Conservation (phyloP, 2,797 vertebrate species). For the Bradypodion ventrale region DNA sequence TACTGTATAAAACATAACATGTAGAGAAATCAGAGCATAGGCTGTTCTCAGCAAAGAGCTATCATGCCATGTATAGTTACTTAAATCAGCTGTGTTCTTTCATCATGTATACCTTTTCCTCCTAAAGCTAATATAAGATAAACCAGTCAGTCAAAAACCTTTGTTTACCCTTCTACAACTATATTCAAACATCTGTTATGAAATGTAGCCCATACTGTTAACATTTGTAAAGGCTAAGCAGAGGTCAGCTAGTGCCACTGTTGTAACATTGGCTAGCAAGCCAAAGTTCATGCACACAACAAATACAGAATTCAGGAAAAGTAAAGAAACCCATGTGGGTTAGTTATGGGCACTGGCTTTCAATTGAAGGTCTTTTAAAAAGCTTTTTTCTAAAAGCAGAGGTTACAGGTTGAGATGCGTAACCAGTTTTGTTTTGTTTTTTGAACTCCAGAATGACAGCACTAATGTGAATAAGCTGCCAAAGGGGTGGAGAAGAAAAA, state of each 20-base stretch:
- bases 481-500: not conserved
- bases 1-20: not conserved
- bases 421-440: not conserved
- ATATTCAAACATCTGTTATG: constrained; percentile 4
- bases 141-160: not conserved
- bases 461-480: not conserved
- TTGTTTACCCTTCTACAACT: not conserved
- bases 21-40: not conserved
- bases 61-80: not conserved
- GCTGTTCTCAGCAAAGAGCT: not conserved
- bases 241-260: not conserved
- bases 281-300: not conserved
- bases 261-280: not conserved
- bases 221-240: not conserved
- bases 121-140: constrained; percentile 14
- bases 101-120: not conserved
- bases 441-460: not conserved
- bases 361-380: not conserved
- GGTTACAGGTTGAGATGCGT: not conserved
- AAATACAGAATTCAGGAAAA: not conserved
- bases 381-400: not conserved
- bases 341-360: not conserved
- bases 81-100: not conserved
- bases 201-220: not conserved
- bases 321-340: not conserved